A percentile compares a stretch with the other conserved stretches of the same genome.
Conservation (phyloP, 2,888 invertebrate species). For the Orthosia incerta region DNA sequence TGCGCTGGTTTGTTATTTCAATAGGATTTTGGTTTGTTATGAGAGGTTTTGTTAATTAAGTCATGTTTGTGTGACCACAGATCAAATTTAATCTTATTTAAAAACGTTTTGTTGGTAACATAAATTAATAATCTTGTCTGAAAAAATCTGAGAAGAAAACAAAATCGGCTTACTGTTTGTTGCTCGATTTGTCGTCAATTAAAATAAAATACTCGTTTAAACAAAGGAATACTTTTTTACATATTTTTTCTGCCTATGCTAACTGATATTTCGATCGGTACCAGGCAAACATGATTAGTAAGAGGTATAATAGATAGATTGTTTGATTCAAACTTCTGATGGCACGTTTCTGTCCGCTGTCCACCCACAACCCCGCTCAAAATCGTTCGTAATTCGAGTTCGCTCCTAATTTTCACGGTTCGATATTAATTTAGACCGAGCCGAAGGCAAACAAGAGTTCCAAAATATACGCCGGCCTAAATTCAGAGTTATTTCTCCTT, state of each 20-base stretch:
- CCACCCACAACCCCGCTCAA: slow-evolving; percentile 55
- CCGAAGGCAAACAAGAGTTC: slow-evolving; percentile 75
- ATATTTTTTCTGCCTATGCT: neutral
- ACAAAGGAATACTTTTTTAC: neutral
- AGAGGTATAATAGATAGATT: slow-evolving; percentile 18
- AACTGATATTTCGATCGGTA: neutral
- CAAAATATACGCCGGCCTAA: slow-evolving; percentile 70
- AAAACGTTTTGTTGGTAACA: neutral
- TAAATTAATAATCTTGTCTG: neutral
- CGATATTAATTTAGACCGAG: slow-evolving; percentile 78
- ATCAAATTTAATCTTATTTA: slow-evolving; percentile 11
- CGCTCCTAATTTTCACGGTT: slow-evolving; percentile 74
- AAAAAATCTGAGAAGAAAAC: neutral
- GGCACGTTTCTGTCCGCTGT: slow-evolving; percentile 23
- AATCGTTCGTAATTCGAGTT: slow-evolving; percentile 72
- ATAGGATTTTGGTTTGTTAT: slow-evolving; percentile 23
- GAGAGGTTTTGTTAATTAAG: slow-evolving; percentile 27
- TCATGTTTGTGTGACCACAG: slow-evolving; percentile 2
- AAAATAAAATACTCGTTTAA: slow-evolving; percentile 10
- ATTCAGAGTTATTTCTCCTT: slow-evolving; percentile 73
- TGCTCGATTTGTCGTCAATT: neutral
- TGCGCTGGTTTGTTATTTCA: slow-evolving; percentile 26
- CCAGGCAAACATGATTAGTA: slow-evolving; percentile 8
- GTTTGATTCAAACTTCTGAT: slow-evolving; percentile 20
- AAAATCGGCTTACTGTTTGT: neutral